These are phyloP conservation scores for Agrochola macilenta DNA, from an alignment of 2,888 invertebrate genomes.

Conservation along the genomic window DNA sequence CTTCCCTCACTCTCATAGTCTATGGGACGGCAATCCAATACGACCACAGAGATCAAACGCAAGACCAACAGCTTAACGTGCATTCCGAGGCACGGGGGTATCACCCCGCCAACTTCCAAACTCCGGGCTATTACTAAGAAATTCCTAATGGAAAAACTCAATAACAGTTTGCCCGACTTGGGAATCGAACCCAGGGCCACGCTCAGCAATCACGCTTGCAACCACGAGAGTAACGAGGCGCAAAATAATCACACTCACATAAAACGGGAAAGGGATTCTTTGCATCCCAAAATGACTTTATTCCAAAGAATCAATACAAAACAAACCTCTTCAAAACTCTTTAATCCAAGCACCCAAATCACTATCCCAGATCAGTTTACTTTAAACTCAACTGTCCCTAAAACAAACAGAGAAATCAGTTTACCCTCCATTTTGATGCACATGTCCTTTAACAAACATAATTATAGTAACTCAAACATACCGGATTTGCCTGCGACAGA, in stretches of 20 bases:
- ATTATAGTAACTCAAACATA: slow-evolving; percentile 57
- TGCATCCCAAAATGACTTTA: background rate
- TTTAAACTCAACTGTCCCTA: slow-evolving; percentile 13
- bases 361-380: slow-evolving; percentile 18
- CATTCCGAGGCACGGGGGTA: no score
- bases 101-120: no score
- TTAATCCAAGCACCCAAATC: background rate
- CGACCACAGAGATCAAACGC: no score
- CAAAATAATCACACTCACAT: background rate
- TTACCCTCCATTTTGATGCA: slow-evolving; percentile 28
- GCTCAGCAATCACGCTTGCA: no score
- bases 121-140: no score
- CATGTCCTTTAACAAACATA: slow-evolving; percentile 57
- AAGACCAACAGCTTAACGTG: no score
- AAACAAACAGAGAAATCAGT: slow-evolving; percentile 38
- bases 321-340: background rate
- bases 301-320: background rate
- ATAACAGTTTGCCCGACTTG: no score
- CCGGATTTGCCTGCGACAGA: slow-evolving; percentile 30
- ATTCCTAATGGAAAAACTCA: no score
- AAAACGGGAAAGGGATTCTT: background rate
- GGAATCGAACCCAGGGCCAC: no score
- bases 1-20: no score
- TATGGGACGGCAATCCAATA: no score
- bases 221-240: no score